Base-by-base conservation (phyloP, 2,797 vertebrate genomes). In the Onychomys torridus region DNA sequence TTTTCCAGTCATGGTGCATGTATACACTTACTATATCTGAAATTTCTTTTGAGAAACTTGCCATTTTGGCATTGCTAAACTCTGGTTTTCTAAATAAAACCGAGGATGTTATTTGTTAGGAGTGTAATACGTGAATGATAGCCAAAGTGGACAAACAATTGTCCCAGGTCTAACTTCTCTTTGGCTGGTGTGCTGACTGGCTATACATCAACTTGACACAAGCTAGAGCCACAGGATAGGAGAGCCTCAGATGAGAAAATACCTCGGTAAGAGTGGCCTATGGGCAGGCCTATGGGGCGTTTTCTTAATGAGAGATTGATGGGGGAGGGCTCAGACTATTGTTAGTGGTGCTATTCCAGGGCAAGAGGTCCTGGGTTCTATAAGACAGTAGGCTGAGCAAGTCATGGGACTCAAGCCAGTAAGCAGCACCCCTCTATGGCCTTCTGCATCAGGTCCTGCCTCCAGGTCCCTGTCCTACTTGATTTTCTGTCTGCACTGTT, bases 41-140 rank as follows among this genome's bases (percentile, higher is more conserved):
- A 75, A 79, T 91, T 97, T 89, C 9, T 85, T 52, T 69, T 57
- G 3, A 67, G 90, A 91, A 87, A 29, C 55, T 81, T 7, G 29
- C 57, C 23, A 77, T 77, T 88, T 83, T 25, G 1, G n/a, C 40
- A 90, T 55, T 83, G 27, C 11, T 96, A 83, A 83, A 90, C 11
- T 71, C 19, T 83, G 92, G 29, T 92, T 96, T 93, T 83, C 75
- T 34, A 90, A 93, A 46, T 77, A 69, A 95, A 75, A 91, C 9
- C 23, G 23, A 88, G 5, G 40, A 3, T 73, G 4, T 32, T 94
- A 13, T 75, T 83, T 84, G 82, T 32, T n/a, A 85, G 0, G 5
- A 73, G 6, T 79, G 2, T 3, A 19, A 40, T 94, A 73, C 0
- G 2, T 32, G 5, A 85, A 88, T 57, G 65, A 87, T 1, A 37